phyloP scores from a whole-genome alignment of 2,113 vertebrate genomes.

The Marmota flaviventris region DNA sequence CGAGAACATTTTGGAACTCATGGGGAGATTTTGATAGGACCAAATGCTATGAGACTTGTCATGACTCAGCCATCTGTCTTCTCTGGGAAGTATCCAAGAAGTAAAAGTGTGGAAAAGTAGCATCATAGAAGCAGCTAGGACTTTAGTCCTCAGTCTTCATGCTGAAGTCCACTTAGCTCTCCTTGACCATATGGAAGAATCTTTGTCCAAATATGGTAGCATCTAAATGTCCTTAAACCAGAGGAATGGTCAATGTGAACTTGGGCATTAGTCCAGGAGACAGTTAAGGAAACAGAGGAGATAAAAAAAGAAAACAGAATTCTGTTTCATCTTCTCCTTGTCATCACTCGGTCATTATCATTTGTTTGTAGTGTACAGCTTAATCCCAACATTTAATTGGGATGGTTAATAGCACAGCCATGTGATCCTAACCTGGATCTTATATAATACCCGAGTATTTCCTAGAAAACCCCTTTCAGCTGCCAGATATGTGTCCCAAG shows the following conservation, averaged over 20 bases:
- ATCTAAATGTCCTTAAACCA: neutral
- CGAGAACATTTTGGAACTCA: neutral
- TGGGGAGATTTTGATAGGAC: constrained; percentile 14
- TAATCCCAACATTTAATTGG: neutral
- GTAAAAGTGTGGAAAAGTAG: neutral
- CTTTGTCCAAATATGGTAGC: neutral
- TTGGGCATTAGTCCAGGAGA: neutral
- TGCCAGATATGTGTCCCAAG: neutral
- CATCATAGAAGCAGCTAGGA: neutral
- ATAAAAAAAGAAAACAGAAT: neutral
- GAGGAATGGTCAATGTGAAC: neutral
- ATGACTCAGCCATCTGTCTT: neutral
- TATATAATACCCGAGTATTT: neutral
- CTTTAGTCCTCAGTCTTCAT: neutral
- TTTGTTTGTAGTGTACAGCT: neutral
- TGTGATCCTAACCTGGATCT: neutral
- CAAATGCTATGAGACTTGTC: neutral
- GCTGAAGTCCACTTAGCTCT: neutral
- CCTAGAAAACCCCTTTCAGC: neutral
- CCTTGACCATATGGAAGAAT: neutral
- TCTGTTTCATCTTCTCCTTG: neutral
- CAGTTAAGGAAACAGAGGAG: neutral
- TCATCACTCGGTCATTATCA: neutral
- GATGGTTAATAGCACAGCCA: neutral
- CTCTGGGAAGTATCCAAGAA: neutral